Base-by-base conservation (phyloP, 1,140 invertebrate genomes). In the Ladona fulva region DNA sequence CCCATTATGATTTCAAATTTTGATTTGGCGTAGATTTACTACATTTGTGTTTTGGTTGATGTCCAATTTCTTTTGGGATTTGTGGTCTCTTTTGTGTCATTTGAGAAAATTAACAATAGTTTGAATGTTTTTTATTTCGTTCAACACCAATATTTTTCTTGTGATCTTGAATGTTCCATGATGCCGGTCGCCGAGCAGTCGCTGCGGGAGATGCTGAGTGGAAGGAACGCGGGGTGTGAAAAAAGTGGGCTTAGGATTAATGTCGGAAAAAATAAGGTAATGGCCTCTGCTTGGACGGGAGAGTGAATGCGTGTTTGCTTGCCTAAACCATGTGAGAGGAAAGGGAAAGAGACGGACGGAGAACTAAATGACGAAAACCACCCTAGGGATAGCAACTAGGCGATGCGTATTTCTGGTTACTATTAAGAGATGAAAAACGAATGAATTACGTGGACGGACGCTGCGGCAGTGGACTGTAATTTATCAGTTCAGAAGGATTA, bases 161-260 rank as follows among this genome's bases (percentile, higher is more conserved):
- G 52, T 66, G 52, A 66, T 66, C 52, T 66, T 66, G 52, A 66
- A 66, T 66, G 52, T 66, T 66, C 52, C 52, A 66, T 66, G 52
- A 66, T 66, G 52, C 52, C n/a, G 52, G 14, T 66, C n/a, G 52
- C 3, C 16, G 52, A 19, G 52, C 52, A 66, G 52, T 19, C 52
- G 52, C 52, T 66, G 52, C 14, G 52, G n/a, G 52, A 22, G 16
- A 66, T 66, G 52, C 52, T 66, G 52, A 66, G 52, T 66, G 52
- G 52, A 16, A 66, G 16, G 52, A 66, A 66, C n/a, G 52, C 52
- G n/a, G 52, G 52, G 52, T 66, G 52, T 66, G 52, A 66, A 16
- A 66, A 66, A 66, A 66, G 52, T 66, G 52, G 52, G 52, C 52
- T 66, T 66, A 66, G 52, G 52, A 66, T 66, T 6, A 66, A 66